A percentile compares a stretch with the other conserved stretches of the same genome.
Evolutionary conservation across 2,888 invertebrate species (phyloP).

Genomic region (Hipparchia semele): DNA sequence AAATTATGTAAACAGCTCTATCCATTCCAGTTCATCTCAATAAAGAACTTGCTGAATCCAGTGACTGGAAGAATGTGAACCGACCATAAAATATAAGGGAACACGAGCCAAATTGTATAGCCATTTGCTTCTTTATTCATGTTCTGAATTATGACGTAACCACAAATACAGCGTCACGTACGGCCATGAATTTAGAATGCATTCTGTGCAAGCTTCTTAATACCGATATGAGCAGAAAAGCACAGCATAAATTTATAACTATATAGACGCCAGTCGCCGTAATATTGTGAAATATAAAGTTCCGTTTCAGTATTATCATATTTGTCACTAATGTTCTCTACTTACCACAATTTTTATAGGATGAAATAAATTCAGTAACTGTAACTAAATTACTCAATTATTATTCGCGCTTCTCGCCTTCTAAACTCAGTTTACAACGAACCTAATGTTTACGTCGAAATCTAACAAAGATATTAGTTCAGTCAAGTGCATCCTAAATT

Average conservation of each 20-base stretch:
- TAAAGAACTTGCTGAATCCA: neutral
- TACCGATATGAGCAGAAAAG: slow-evolving; percentile 4
- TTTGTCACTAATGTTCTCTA: too few relatives aligned
- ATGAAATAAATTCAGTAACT: too few relatives aligned
- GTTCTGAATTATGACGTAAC: slow-evolving; percentile 22
- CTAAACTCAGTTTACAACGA: too few relatives aligned
- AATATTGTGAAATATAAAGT: neutral
- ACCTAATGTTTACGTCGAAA: too few relatives aligned
- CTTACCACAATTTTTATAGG: too few relatives aligned
- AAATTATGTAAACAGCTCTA: neutral
- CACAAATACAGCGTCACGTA: slow-evolving; percentile 30
- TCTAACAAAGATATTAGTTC: too few relatives aligned
- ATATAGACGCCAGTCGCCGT: neutral
- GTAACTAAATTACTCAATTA: too few relatives aligned
- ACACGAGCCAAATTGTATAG: slow-evolving; percentile 12
- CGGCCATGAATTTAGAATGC: slow-evolving; percentile 29
- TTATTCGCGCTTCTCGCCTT: too few relatives aligned
- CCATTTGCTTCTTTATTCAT: slow-evolving; percentile 32
- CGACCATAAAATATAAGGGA: slow-evolving; percentile 13
- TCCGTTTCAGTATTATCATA: too few relatives aligned
- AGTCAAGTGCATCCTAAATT: too few relatives aligned
- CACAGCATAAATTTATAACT: neutral
- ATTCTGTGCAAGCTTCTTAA: slow-evolving; percentile 23
- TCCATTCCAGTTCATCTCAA: neutral
- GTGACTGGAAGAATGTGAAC: slow-evolving; percentile 4